Base-by-base conservation (phyloP, 2,113 vertebrate species). In the Pollachius pollachius region DNA sequence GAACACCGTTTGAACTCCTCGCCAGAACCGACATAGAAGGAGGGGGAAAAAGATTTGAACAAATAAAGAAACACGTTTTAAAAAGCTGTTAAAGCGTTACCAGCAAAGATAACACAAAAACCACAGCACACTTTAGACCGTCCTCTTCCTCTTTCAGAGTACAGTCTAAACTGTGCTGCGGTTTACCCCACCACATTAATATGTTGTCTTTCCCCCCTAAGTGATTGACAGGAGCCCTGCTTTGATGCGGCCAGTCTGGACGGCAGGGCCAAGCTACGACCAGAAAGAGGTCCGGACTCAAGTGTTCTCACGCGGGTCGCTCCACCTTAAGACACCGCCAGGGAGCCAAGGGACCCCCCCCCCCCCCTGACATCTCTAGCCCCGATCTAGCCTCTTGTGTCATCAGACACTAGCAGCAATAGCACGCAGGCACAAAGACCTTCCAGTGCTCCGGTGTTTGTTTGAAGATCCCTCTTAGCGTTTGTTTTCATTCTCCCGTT, bases 41-140 rank as follows among this genome's bases (percentile, higher is more conserved):
- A 7, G 54, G 2, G 6, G 6, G 4, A 5, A 34, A 34, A 34
- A 34, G 30, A 34, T 5, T 13, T 25, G 19, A 23, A 25, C 9
- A 60, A 23, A 27, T 65, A 62, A 76, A 65, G 63, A 82, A 56
- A 18, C 64, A 79, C 16, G 2, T 41, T 21, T 27, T 9, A 34
- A 61, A 69, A 48, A 3, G 27, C 58, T 19, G 57, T 25, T 34
- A 48, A 11, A 54, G 62, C 57, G n/a, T 52, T 66, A 62, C 74
- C 57, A 82, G 63, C 37, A 64, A 70, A 74, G 65, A 81, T 64
- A 68, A 70, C 68, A 70, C 52, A 77, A 34, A 34, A 34, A 72
- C 30, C 13, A 56, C 58, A 48, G 68, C 65, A 54, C 16, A 54
- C 7, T 54, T 15, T 54, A 54, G 76, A 60, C 67, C 37, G 7